Evolutionary conservation across 2,888 invertebrate species (phyloP), one percentile per base, ranked within the genome.

Genomic region (Pandemis heparana): DNA sequence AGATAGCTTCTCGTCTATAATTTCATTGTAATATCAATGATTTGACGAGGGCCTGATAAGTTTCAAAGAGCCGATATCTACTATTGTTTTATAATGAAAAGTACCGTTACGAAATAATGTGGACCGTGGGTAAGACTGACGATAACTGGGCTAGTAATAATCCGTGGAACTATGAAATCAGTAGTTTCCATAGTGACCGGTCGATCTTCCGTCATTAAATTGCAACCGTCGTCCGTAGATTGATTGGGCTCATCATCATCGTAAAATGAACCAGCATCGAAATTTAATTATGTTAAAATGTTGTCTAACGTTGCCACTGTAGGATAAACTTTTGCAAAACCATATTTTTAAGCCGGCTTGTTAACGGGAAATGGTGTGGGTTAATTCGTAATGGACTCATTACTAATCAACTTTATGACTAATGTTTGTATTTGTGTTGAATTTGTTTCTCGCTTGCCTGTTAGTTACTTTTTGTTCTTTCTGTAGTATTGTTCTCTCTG

Each of bases 401-500:
- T 64, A 79, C 74, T 69, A 74, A 74, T 76, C 32, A 48, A 77
- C 75, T 78, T 75, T 76, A 75, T 82, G 76, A 76, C 69, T 70
- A 75, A 75, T 38, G 63, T 64, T 68, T 75, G 62, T 68, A 71
- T 70, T 70, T 62, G 76, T 73, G 82, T 82, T 82, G 67, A 82
- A 81, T 64, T 70, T 56, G 32, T 70, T 65, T 71, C 62, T 62
- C 32, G 68, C 61, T 71, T 64, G 71, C 64, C 75, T 77, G 66
- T 72, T 76, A 77, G 73, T 80, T 75, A 77, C 78, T 74, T 77
- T 69, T 77, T 71, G 75, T 62, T 67, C 53, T 63, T 76, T 73
- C 72, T 71, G 71, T 77, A 75, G 77, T 77, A 77, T 81, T 78
- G 72, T 82, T 75, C 83, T 92, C 89, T 92, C 92, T 82, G 92